phyloP scores from a whole-genome alignment of 2,797 vertebrate genomes.

The Gymnodraco acuticeps region DNA sequence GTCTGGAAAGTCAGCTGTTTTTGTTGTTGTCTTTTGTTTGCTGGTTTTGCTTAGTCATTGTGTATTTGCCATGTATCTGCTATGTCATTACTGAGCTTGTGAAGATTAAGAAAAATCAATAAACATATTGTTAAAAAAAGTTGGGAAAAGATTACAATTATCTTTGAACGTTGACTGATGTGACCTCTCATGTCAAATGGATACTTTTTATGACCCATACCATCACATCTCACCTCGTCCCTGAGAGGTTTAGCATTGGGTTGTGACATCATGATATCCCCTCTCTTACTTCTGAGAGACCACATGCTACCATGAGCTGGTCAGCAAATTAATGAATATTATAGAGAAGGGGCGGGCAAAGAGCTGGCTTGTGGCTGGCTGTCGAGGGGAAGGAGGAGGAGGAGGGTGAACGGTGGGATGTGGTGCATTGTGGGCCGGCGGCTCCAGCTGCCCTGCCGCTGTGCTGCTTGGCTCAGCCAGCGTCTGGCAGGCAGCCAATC shows the following conservation, averaged over 20 bases:
- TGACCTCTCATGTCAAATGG: neutral
- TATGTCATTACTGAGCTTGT: too few relatives aligned
- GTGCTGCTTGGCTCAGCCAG: constrained; percentile 76
- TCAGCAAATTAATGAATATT: constrained; percentile 23
- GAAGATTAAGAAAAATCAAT: too few relatives aligned
- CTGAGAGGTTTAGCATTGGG: neutral
- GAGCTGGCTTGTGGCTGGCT: constrained; percentile 44
- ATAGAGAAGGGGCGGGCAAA: constrained; percentile 48
- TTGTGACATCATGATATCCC: neutral
- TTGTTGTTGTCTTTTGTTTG: too few relatives aligned
- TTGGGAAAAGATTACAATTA: neutral
- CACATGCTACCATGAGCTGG: neutral
- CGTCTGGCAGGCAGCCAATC: constrained; percentile 84
- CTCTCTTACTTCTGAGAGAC: neutral
- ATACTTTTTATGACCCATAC: neutral
- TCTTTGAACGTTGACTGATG: neutral
- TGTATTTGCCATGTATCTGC: too few relatives aligned
- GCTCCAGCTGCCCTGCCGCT: constrained; percentile 79
- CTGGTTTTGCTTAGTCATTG: too few relatives aligned
- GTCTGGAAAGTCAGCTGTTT: too few relatives aligned
- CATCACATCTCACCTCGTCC: neutral
- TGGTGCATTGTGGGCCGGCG: constrained; percentile 76
- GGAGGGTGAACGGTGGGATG: constrained; percentile 36
- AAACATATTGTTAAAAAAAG: too few relatives aligned
- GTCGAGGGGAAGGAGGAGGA: constrained; percentile 15